phyloP scores from a whole-genome alignment of 37 sponge, comb jelly and placozoan genomes.

The Diacarnus erythraeanus region DNA sequence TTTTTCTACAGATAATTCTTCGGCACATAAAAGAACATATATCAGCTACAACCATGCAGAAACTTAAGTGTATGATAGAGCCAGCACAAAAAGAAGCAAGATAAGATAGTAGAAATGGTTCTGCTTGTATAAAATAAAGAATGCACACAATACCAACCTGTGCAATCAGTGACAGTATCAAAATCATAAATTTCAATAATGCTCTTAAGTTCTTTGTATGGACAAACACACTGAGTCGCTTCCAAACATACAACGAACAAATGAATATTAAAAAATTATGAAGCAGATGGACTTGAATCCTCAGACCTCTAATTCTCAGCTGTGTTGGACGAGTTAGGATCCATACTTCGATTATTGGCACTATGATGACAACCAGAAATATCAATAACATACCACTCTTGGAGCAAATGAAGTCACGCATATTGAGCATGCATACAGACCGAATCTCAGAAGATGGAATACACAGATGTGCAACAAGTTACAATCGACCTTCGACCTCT shows the following conservation, averaged over 20 bases:
- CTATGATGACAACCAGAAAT: too few species aligned
- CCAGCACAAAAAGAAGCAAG: constrained; percentile 23
- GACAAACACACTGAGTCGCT: not conserved
- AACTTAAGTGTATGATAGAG: constrained; percentile 19
- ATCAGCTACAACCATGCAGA: constrained; percentile 33
- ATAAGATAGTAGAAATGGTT: constrained; percentile 38
- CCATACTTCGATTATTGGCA: too few species aligned
- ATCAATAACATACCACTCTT: too few species aligned
- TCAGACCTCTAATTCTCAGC: constrained; percentile 3
- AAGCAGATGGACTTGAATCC: constrained; percentile 7
- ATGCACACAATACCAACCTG: not conserved
- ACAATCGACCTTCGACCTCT: too few species aligned
- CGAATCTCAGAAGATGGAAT: too few species aligned
- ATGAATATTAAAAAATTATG: not conserved
- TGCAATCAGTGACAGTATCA: constrained; percentile 1
- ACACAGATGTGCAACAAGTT: too few species aligned
- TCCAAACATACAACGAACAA: constrained; percentile 37
- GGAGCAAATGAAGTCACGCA: too few species aligned
- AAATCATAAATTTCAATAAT: constrained; percentile 1
- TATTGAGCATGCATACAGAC: too few species aligned
- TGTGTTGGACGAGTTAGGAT: not conserved
- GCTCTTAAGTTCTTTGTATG: not conserved
- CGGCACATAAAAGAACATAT: constrained; percentile 32
- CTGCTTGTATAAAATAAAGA: not conserved
- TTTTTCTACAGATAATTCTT: constrained; percentile 3